Base-by-base conservation (phyloP, 2,113 vertebrate genomes). In the Pelecanoides urinatrix region DNA sequence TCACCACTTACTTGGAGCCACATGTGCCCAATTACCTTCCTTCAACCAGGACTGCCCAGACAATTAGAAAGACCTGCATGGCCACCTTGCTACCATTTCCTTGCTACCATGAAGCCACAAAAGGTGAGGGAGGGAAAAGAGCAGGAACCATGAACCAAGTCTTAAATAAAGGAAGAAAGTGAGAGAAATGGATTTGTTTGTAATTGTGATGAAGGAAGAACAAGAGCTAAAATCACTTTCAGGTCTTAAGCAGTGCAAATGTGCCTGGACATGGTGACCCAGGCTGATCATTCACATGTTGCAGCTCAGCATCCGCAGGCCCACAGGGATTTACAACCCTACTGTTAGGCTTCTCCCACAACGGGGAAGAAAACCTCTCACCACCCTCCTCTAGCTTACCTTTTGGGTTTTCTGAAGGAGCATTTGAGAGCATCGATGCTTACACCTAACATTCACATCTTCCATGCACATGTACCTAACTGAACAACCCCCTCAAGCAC, bases 191-290 rank as follows among this genome's bases (percentile, higher is more conserved):
- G 26, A 40, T 74, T 86, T 90, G 11, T 50, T 84, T 61, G 8
- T 44, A 82, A 56, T 50, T 50, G 65, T 66, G 56, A 93, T 72
- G 36, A 94, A 91, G 58, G 53, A 93, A 96, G 68, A 62, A 73
- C 22, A 87, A 88, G 86, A 94, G n/a, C 74, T 70, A 61, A 94
- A 97, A 93, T 89, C n/a, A 19, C 78, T 96, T 97, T 88, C 72
- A 66, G 71, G 68, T 95, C 63, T 84, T 59, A 87, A 52, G 87
- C 65, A 95, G 58, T 77, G 74, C 36, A 32, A 92, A 86, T 67
- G 68, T 91, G 61, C 67, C 74, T 86, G 65, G 71, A 92, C 65
- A 88, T 6, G 27, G 56, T 62, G 95, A 81, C 66, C 67, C 94
- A 94, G 89, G 96, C 92, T 94, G 92, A 96, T 55, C 56, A 84